Evolutionary conservation across 2,797 vertebrate genomes (phyloP).

Genomic region (Epinephelus coioides): DNA sequence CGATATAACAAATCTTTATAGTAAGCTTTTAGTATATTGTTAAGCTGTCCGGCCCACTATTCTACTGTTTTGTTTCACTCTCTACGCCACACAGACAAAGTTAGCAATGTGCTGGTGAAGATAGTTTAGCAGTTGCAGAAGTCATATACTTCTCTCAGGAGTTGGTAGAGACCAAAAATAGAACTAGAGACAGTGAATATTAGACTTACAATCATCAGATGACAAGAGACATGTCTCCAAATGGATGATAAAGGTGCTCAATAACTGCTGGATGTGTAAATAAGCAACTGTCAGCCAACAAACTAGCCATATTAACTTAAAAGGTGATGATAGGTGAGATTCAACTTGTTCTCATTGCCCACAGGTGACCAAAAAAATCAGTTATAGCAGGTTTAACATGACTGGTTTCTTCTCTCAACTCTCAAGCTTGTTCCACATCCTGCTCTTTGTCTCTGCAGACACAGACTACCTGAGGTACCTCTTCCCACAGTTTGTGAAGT

Average conservation of each 20-base stretch:
- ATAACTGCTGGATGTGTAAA: neutral
- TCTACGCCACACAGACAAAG: too few relatives aligned
- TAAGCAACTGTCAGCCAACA: neutral
- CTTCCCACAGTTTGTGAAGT: conserved; percentile 91
- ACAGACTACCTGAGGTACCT: conserved; percentile 93
- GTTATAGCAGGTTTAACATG: neutral
- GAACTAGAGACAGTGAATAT: neutral
- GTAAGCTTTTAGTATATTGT: neutral
- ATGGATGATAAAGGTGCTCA: too few relatives aligned
- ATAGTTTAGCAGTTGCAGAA: neutral
- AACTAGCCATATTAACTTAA: neutral
- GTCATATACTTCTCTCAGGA: neutral
- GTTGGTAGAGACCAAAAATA: neutral
- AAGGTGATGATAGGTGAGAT: neutral
- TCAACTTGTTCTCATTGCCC: neutral
- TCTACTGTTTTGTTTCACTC: neutral
- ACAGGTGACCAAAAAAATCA: neutral
- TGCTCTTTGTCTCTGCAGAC: conserved; percentile 78
- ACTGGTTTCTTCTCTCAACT: neutral
- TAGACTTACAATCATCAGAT: neutral
- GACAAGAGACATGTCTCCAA: neutral
- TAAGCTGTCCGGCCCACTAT: neutral
- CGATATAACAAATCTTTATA: neutral
- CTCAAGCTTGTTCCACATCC: neutral
- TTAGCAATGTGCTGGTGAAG: too few relatives aligned